Conservation (phyloP, 2,888 invertebrate genomes). For the Coenonympha arcania region DNA sequence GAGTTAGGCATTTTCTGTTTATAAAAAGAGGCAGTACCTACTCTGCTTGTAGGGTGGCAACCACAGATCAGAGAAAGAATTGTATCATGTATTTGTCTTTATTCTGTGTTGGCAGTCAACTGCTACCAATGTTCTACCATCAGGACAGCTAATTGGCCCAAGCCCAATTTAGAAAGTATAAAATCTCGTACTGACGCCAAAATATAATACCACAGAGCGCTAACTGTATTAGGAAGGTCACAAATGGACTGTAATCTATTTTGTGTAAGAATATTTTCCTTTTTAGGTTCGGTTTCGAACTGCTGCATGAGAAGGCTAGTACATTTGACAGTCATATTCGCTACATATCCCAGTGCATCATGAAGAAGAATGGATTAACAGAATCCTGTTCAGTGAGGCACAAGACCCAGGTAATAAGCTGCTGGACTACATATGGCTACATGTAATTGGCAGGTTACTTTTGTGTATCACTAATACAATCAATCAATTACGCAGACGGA, state of each 20-base stretch:
- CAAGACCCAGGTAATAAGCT: slow-evolving; percentile 61
- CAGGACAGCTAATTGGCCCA: no score
- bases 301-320: slow-evolving; percentile 64
- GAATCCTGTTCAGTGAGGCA: slow-evolving; percentile 57
- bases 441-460: neutral
- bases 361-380: slow-evolving; percentile 57
- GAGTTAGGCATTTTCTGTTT: no score
- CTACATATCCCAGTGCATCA: slow-evolving; percentile 62
- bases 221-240: no score
- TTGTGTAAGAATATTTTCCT: neutral
- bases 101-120: no score
- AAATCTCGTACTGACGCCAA: no score
- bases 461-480: neutral
- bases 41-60: no score
- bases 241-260: neutral
- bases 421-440: neutral
- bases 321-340: slow-evolving; percentile 60
- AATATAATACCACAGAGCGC: no score
- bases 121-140: no score
- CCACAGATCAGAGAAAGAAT: no score
- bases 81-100: no score
- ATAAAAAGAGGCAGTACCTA: no score
- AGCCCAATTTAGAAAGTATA: no score
- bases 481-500: slow-evolving; percentile 46
- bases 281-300: slow-evolving; percentile 64